Conservation (phyloP, 2,113 vertebrate species). For the Psittacula cyanocephala region DNA sequence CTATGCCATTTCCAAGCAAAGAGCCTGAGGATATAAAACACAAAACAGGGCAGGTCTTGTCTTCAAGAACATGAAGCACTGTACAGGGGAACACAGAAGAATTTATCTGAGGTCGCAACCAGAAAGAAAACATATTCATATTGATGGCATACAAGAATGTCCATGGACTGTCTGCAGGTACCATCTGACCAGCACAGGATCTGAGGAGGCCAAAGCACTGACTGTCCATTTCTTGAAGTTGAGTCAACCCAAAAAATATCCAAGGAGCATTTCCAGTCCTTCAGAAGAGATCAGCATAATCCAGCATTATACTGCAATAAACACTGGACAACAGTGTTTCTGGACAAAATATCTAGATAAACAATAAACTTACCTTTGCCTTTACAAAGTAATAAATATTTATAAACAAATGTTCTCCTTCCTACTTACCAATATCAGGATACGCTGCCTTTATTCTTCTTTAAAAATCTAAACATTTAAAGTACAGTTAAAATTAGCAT, state of each 20-base stretch:
- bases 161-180: neutral
- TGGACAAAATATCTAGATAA: neutral
- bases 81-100: neutral
- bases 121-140: neutral
- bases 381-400: neutral
- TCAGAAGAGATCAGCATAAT: neutral
- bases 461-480: neutral
- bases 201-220: neutral
- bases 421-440: neutral
- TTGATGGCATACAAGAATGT: accelerated
- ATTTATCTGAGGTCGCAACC: neutral
- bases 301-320: neutral
- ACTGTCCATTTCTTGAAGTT: neutral
- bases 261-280: neutral
- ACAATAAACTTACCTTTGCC: neutral
- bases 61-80: accelerated
- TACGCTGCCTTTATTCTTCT: neutral
- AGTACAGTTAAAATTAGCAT: neutral
- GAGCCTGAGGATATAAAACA: neutral
- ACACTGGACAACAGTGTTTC: neutral
- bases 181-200: neutral
- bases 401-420: neutral
- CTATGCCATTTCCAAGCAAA: neutral
- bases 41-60: neutral
- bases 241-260: neutral